These are phyloP conservation scores for Clarias pachynema DNA, from an alignment of 2,797 vertebrate species.

Conservation along the genomic window DNA sequence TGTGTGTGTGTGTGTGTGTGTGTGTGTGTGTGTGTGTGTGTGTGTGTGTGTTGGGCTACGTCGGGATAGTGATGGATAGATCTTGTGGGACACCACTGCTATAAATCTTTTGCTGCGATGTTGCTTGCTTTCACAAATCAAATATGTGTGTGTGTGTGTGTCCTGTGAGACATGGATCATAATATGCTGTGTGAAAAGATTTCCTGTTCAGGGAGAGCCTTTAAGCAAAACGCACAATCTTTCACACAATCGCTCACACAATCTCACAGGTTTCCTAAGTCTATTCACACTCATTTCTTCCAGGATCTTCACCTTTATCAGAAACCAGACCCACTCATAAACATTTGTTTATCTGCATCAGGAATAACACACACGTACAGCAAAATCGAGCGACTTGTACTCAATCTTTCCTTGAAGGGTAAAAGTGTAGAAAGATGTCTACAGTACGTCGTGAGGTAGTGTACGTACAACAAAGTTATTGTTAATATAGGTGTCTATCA, in stretches of 20 bases:
- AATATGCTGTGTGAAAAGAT: slow-evolving; percentile 19
- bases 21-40: not conserved
- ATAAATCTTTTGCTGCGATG: slow-evolving; percentile 58
- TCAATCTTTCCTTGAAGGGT: not conserved
- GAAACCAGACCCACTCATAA: not conserved
- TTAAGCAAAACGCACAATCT: slow-evolving; percentile 17
- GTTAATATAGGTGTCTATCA: not conserved
- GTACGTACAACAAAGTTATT: not conserved
- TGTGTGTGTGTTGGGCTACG: not conserved
- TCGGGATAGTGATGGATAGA: slow-evolving; percentile 44
- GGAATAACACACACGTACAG: not conserved
- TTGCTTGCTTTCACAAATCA: slow-evolving; percentile 23
- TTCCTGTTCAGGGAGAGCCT: slow-evolving; percentile 28
- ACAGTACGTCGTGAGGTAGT: not conserved
- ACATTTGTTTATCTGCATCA: not conserved
- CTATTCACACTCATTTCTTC: slow-evolving; percentile 50
- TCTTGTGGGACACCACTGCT: slow-evolving; percentile 33
- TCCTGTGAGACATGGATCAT: slow-evolving; percentile 20
- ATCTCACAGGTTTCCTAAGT: slow-evolving; percentile 20
- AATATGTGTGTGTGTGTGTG: slow-evolving; percentile 37
- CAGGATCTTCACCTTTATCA: slow-evolving; percentile 31
- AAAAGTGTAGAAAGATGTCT: not conserved
- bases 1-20: not conserved
- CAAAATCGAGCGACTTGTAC: not conserved
- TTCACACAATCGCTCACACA: slow-evolving; percentile 8